Conservation (phyloP, 2,113 vertebrate species). For the Chlorodrepanis virens region DNA sequence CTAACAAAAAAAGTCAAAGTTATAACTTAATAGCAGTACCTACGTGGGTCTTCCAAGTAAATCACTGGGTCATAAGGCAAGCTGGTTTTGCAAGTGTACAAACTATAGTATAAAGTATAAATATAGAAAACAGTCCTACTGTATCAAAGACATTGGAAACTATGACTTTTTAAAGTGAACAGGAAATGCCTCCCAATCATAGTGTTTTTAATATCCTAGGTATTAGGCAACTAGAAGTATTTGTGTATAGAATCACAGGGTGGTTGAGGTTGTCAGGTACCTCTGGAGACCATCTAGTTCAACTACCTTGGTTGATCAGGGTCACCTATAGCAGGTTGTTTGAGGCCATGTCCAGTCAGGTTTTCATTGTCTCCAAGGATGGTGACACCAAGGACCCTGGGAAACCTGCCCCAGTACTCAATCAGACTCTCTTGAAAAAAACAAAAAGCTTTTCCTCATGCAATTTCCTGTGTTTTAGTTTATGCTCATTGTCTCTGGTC, state of each 20-base stretch:
- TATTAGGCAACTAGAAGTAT: not conserved
- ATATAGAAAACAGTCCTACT: not conserved
- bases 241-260: not conserved
- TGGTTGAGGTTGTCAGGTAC: not conserved
- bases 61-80: not conserved
- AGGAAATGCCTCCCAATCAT: not conserved
- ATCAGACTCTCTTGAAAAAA: not conserved
- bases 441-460: not conserved
- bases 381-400: not conserved
- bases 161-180: not conserved
- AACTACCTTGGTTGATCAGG: not conserved
- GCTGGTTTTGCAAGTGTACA: not conserved
- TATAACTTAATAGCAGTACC: not conserved
- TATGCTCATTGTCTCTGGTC: not conserved
- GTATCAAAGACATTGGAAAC: not conserved
- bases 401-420: not conserved
- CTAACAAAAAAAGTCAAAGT: not conserved
- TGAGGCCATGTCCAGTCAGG: not conserved
- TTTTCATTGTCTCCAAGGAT: not conserved
- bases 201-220: not conserved
- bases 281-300: not conserved
- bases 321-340: not conserved
- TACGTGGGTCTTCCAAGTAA: not conserved
- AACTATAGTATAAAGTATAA: not conserved
- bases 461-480: not conserved